phyloP scores from a whole-genome alignment of 2,113 vertebrate genomes.

The Heloderma charlesbogerti region DNA sequence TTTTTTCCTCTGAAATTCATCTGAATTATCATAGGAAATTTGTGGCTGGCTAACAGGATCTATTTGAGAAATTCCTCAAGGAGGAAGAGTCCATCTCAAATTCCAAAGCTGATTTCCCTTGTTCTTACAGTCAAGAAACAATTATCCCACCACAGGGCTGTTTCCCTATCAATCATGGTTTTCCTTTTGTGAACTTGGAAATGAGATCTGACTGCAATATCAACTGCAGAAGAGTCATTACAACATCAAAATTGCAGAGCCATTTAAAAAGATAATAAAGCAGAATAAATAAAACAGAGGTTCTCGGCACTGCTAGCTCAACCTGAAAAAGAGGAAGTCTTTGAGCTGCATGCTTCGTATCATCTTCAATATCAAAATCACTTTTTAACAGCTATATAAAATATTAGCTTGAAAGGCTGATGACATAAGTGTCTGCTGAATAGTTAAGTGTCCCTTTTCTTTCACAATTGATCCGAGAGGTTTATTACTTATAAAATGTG shows the following conservation, averaged over 20 bases:
- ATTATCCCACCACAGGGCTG: not conserved
- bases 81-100: not conserved
- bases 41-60: not conserved
- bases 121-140: not conserved
- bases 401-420: constrained; percentile 11
- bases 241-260: constrained; percentile 15
- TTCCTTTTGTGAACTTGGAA: constrained; percentile 3
- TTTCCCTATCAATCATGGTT: not conserved
- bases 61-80: not conserved
- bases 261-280: constrained; percentile 24
- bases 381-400: constrained; percentile 19
- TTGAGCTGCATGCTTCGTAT: constrained; percentile 13
- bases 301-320: constrained; percentile 2
- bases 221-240: constrained; percentile 8
- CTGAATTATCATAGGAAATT: not conserved
- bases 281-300: constrained; percentile 19
- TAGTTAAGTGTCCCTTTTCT: constrained; percentile 4
- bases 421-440: not conserved
- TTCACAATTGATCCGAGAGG: not conserved
- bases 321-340: not conserved
- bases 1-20: not conserved
- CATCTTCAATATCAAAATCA: constrained; percentile 2
- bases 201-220: constrained; percentile 18
- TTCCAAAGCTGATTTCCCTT: not conserved
- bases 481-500: constrained; percentile 12